Evolutionary conservation across 2,113 vertebrate genomes (phyloP).

Genomic region (Ageneiosus marmoratus): DNA sequence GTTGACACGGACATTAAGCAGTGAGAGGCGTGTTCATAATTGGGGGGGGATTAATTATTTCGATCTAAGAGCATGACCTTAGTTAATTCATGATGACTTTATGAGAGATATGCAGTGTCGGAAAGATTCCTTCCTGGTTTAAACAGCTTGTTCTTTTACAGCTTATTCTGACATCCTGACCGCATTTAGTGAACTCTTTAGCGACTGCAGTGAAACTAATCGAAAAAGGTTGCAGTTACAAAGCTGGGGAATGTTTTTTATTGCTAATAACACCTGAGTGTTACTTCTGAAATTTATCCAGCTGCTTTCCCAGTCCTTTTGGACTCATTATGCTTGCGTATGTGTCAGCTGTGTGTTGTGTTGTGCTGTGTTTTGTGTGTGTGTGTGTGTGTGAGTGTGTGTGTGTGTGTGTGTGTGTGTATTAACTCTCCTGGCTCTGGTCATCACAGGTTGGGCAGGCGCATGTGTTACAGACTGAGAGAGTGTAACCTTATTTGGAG

Average conservation of each 20-base stretch:
- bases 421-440: constrained; percentile 30
- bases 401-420: constrained; percentile 34
- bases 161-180: neutral
- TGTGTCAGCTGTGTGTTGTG: constrained; percentile 32
- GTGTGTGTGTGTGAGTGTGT: constrained; percentile 23
- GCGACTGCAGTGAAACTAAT: neutral
- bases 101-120: neutral
- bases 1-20: no score
- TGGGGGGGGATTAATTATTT: no score
- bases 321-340: constrained; percentile 18
- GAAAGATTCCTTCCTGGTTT: constrained; percentile 39
- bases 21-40: no score
- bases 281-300: constrained; percentile 51
- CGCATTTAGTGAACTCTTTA: constrained; percentile 6
- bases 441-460: constrained; percentile 42
- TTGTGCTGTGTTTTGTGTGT: constrained; percentile 17
- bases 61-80: neutral
- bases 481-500: constrained; percentile 47
- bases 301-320: constrained; percentile 52
- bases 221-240: neutral
- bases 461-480: constrained; percentile 37
- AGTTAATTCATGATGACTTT: neutral
- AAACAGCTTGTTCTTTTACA: constrained; percentile 18
- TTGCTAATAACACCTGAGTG: constrained; percentile 35
- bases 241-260: neutral